Evolutionary conservation across 2,888 invertebrate genomes (phyloP).

Genomic region (Minunthozetes semirufus): DNA sequence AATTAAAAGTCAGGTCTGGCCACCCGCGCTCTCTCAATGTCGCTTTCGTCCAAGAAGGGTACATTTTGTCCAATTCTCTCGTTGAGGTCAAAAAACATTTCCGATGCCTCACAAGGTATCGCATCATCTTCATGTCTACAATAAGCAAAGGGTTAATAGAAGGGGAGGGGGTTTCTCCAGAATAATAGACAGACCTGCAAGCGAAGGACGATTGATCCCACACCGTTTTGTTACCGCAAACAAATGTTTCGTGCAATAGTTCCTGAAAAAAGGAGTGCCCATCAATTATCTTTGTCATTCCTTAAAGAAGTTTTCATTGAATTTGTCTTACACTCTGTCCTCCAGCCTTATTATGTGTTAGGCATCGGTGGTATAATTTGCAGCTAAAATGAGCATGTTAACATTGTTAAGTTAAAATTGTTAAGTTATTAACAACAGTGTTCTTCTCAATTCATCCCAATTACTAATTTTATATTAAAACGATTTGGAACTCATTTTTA

Average conservation of each 20-base stretch:
- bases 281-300: background rate
- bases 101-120: slow-evolving; percentile 25
- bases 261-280: background rate
- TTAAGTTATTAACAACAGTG: too few species aligned
- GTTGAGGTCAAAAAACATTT: slow-evolving; percentile 31
- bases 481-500: too few species aligned
- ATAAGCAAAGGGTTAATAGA: background rate
- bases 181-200: background rate
- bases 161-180: background rate
- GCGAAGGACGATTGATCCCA: slow-evolving; percentile 12
- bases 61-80: slow-evolving; percentile 10
- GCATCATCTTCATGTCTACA: slow-evolving; percentile 27
- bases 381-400: slow-evolving; percentile 8
- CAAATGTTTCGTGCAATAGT: background rate
- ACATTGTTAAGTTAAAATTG: too few species aligned
- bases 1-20: slow-evolving; percentile 16
- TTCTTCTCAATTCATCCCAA: background rate
- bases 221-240: slow-evolving; percentile 1
- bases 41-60: slow-evolving; percentile 21
- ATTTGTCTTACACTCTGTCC: background rate
- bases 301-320: too few species aligned
- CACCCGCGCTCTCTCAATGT: slow-evolving; percentile 25
- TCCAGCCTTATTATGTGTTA: slow-evolving; percentile 15
- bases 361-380: slow-evolving; percentile 30
- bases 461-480: background rate